Base-by-base conservation (phyloP, 2,113 vertebrate genomes). In the Larimichthys crocea region DNA sequence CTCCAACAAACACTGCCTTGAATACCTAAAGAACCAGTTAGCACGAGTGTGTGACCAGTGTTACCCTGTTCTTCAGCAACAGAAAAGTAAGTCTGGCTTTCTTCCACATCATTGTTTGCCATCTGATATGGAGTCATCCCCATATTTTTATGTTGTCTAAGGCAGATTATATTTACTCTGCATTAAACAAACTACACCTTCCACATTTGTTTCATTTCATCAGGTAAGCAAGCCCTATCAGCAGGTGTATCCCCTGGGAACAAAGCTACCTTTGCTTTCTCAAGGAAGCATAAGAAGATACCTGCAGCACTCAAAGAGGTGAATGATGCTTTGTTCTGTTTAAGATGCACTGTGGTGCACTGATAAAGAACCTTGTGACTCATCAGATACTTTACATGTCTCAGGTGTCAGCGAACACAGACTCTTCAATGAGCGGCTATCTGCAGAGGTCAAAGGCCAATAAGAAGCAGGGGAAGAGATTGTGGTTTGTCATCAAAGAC, bases 401-500 rank as follows among this genome's bases (percentile, higher is more conserved):
- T 60, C 80, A 99, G 98, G 98, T 99, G 83, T 93, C 97, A 0
- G 98, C 98, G 35, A 99, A 95, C 88, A 99, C 97, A 46, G 96
- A 96, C 79, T 98, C 97, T 46, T 97, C 98, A 12, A 99, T 99
- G 96, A 99, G 98, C 82, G 98, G 98, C 55, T 99, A 99, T 84
- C 92, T 99, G 80, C 96, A 97, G 82, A 96, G 96, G 88, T 97
- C 96, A 82, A 99, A 98, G 90, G 95, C 94, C 77, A 96, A 89
- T 77, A 98, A 97, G 87, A 99, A 97, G 90, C 96, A 96, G 50
- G 97, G 96, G 95, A 99, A 98, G 93, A 96, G 97, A 63, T 89
- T 98, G 35, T 99, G 98, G 98, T 99, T 99, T 66, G 97, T 99
- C 88, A 98, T 99, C 90, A 98, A 99, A 94, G 96, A 98, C 90